These are phyloP conservation scores for Gnathonemus longibarbis DNA, from an alignment of 2,113 vertebrate genomes.

Conservation along the genomic window DNA sequence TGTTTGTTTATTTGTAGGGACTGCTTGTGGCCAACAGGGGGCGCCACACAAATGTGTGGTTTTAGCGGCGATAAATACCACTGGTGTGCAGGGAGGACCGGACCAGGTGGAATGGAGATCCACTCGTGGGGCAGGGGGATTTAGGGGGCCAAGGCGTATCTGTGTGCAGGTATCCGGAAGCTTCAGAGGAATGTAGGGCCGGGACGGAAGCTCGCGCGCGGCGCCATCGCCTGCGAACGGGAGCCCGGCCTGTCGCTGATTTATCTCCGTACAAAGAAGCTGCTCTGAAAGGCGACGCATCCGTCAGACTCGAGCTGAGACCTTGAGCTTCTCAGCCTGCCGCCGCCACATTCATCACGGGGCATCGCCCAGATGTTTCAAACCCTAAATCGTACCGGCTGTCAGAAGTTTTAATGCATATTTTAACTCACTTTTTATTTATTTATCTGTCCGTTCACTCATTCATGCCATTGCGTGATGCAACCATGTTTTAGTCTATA, in stretches of 20 bases:
- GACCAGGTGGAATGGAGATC: neutral
- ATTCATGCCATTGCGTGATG: slow-evolving; percentile 4
- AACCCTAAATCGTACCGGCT: slow-evolving; percentile 35
- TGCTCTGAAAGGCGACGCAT: slow-evolving; percentile 44
- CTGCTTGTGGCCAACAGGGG: neutral
- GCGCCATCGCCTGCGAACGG: neutral
- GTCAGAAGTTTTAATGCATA: slow-evolving; percentile 13
- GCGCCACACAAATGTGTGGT: neutral
- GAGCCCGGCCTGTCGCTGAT: slow-evolving; percentile 52
- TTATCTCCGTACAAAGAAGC: slow-evolving; percentile 37
- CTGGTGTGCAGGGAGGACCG: neutral
- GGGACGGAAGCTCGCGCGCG: neutral
- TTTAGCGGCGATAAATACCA: neutral
- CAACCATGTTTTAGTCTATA: slow-evolving; percentile 14
- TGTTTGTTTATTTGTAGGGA: neutral
- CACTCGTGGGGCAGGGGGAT: neutral
- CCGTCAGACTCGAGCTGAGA: slow-evolving; percentile 53
- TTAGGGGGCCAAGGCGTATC: neutral
- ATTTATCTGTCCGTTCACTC: neutral
- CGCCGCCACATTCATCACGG: slow-evolving; percentile 42
- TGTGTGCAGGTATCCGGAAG: neutral
- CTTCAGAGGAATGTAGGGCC: neutral
- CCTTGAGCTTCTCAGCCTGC: slow-evolving; percentile 44
- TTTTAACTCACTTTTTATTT: slow-evolving; percentile 7
- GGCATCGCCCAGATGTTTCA: slow-evolving; percentile 57